Percentiles rank a stretch among this genome's conserved stretches.
phyloP scores from a whole-genome alignment of 2,113 vertebrate genomes.

The Brienomyrus longianalis region DNA sequence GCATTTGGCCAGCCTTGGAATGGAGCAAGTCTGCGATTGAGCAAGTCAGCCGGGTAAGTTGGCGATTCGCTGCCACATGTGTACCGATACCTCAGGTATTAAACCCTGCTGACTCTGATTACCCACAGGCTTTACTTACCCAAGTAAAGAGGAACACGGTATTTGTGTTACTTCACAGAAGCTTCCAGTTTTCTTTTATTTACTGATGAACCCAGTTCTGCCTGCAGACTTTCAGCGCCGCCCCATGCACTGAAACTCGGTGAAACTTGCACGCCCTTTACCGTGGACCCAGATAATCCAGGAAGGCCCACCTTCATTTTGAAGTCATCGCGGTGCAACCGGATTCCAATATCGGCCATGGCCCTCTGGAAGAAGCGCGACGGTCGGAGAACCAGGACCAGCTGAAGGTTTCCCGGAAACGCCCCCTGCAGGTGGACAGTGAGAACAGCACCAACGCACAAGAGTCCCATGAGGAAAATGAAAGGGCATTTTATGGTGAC shows the following conservation, averaged over 20 bases:
- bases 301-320: constrained; percentile 84
- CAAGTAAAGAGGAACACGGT: background rate
- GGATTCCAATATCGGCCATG: constrained; percentile 85
- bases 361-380: constrained; percentile 80
- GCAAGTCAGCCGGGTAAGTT: background rate
- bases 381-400: constrained; percentile 83
- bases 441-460: constrained; percentile 9
- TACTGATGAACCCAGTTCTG: background rate
- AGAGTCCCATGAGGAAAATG: background rate
- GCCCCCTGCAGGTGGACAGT: constrained; percentile 62
- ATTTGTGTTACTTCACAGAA: background rate
- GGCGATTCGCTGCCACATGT: background rate
- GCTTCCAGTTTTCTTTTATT: background rate
- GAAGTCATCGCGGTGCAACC: constrained; percentile 86
- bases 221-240: background rate
- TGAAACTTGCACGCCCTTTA: background rate
- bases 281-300: background rate
- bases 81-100: background rate
- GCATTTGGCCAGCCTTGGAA: background rate
- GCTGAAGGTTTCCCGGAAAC: constrained; percentile 88
- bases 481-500: background rate
- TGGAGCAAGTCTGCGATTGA: background rate
- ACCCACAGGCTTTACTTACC: background rate
- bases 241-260: background rate
- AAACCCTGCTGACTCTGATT: background rate